Conservation (phyloP, 2,797 vertebrate genomes). For the Pelochelys cantorii region DNA sequence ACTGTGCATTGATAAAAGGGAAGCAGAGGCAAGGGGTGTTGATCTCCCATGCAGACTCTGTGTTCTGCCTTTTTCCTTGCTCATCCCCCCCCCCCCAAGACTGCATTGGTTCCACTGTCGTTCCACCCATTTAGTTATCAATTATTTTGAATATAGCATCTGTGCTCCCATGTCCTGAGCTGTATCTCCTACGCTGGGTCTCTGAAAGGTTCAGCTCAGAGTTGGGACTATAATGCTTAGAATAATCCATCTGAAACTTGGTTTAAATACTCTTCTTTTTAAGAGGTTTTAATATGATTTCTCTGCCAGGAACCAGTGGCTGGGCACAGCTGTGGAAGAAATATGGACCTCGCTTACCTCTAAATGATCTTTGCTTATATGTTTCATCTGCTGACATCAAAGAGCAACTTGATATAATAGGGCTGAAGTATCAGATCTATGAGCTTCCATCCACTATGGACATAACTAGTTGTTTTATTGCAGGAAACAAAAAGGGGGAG, state of each 20-base stretch:
- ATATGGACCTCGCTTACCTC: constrained; percentile 79
- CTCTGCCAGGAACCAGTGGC: constrained; percentile 84
- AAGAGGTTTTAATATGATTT: constrained; percentile 25
- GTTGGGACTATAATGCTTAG: fast-evolving
- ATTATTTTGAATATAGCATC: background rate
- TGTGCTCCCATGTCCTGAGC: background rate
- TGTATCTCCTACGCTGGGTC: fast-evolving
- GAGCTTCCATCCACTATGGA: constrained; percentile 89
- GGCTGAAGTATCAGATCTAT: constrained; percentile 82
- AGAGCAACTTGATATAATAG: constrained; percentile 81
- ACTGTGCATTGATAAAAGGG: background rate
- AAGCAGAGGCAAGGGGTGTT: background rate
- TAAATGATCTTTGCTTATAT: constrained; percentile 81
- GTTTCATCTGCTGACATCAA: constrained; percentile 84
- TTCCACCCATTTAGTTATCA: background rate
- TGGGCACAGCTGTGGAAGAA: constrained; percentile 89
- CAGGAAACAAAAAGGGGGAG: constrained; percentile 88
- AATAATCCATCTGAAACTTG: background rate
- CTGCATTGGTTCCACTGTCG: background rate
- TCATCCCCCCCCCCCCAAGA: background rate
- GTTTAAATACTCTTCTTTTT: background rate
- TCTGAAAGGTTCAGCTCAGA: fast-evolving
- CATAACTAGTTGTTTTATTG: constrained; percentile 91
- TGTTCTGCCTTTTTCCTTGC: background rate
- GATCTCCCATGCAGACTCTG: background rate